Conservation (phyloP, 2,797 vertebrate genomes). For the Pipistrellus kuhlii region DNA sequence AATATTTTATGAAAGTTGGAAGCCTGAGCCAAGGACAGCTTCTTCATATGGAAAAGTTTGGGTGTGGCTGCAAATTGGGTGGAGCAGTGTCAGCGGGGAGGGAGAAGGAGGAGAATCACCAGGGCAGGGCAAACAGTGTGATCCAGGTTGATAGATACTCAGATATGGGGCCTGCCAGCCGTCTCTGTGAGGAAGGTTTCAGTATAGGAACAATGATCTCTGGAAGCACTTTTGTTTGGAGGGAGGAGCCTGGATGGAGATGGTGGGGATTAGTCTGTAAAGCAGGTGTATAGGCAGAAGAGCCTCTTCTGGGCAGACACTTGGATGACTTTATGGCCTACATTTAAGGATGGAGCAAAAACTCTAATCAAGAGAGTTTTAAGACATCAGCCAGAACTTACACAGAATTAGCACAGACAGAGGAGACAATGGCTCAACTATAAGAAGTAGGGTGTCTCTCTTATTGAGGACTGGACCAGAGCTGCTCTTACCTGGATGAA, state of each 20-base stretch:
- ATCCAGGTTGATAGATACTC: too few species aligned
- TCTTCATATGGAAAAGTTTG: too few species aligned
- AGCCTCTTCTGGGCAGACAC: background rate
- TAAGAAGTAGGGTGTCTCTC: background rate
- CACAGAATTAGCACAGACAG: background rate
- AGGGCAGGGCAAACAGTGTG: too few species aligned
- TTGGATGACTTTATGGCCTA: background rate
- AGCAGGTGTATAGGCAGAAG: background rate
- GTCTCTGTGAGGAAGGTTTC: too few species aligned
- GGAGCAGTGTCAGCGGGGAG: too few species aligned
- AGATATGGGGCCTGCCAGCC: too few species aligned
- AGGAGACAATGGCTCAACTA: background rate
- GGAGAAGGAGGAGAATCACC: too few species aligned
- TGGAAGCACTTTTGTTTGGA: too few species aligned
- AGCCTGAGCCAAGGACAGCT: too few species aligned
- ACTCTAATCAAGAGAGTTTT: background rate
- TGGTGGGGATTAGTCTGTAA: rapidly evolving
- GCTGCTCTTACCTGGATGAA: background rate
- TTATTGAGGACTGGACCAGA: background rate
- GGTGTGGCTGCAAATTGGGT: too few species aligned
- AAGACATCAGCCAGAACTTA: background rate
- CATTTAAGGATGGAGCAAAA: background rate
- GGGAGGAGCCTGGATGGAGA: background rate
- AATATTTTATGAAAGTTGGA: too few species aligned
- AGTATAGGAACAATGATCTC: too few species aligned